These are phyloP conservation scores for Gortyna flavago DNA, from an alignment of 2,888 invertebrate species.

Conservation along the genomic window DNA sequence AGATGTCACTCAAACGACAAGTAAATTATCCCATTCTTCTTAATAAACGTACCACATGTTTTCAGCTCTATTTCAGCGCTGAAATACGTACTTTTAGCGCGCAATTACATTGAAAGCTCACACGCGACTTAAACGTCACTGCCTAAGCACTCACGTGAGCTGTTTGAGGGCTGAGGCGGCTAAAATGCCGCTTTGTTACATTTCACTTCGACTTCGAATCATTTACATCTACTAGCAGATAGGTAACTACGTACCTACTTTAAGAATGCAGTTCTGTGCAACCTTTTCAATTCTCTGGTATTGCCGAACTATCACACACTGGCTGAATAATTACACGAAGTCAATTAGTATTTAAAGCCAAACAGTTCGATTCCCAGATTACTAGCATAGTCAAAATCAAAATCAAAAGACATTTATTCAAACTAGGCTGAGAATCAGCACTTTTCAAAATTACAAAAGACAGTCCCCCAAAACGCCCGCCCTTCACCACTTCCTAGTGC, in stretches of 20 bases:
- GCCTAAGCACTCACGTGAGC: slow-evolving; percentile 31
- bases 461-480: no score
- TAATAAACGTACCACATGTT: slow-evolving; percentile 10
- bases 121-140: slow-evolving; percentile 27
- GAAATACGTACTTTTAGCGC: slow-evolving; percentile 45
- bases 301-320: neutral
- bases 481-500: no score
- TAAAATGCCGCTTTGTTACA: slow-evolving; percentile 42
- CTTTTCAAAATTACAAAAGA: no score
- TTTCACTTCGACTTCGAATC: slow-evolving; percentile 33
- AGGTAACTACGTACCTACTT: neutral
- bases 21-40: slow-evolving; percentile 22
- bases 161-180: slow-evolving; percentile 30
- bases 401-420: no score
- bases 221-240: neutral
- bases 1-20: neutral
- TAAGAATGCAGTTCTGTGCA: slow-evolving; percentile 1
- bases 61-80: slow-evolving; percentile 28
- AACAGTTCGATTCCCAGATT: neutral
- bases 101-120: slow-evolving; percentile 64
- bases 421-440: no score
- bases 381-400: no score
- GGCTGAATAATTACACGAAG: neutral
- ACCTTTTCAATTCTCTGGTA: neutral
- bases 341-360: neutral